These are phyloP conservation scores for Conistra vaccinii DNA, from an alignment of 2,888 invertebrate species.

Conservation along the genomic window DNA sequence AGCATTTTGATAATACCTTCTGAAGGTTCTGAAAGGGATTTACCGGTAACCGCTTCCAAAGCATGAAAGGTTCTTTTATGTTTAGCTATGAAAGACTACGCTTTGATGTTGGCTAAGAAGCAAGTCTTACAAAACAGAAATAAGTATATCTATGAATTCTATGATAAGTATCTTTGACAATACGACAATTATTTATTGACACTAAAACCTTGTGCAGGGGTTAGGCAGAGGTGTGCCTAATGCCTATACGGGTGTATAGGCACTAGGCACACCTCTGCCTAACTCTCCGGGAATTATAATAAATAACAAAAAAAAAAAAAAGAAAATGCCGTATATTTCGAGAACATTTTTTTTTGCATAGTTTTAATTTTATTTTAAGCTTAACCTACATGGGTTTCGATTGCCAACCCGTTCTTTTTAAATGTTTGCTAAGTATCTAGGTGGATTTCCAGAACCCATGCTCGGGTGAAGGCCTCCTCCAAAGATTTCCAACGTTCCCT, in stretches of 20 bases:
- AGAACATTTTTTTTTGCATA: too few species aligned
- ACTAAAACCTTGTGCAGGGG: background rate
- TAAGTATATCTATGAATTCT: background rate
- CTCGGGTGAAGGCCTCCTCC: too few species aligned
- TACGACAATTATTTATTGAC: slow-evolving; percentile 7
- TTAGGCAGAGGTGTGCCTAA: too few species aligned
- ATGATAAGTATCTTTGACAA: slow-evolving; percentile 2
- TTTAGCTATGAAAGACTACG: background rate
- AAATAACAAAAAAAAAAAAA: too few species aligned
- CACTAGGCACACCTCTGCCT: background rate
- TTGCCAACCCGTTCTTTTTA: too few species aligned
- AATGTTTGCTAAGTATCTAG: too few species aligned
- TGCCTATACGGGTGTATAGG: background rate
- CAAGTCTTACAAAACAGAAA: background rate
- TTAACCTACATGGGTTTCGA: too few species aligned
- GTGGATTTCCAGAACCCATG: too few species aligned
- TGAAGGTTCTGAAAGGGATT: slow-evolving; percentile 11
- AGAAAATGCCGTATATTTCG: too few species aligned
- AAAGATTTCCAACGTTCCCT: too few species aligned
- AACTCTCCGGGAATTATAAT: background rate
- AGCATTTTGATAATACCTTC: slow-evolving; percentile 2
- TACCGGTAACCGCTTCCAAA: slow-evolving; percentile 12
- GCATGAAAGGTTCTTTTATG: slow-evolving; percentile 24
- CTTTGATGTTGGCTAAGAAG: slow-evolving; percentile 20
- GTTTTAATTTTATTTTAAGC: too few species aligned